These are phyloP conservation scores for Morpho helenor DNA, from an alignment of 2,888 invertebrate genomes.

Conservation along the genomic window DNA sequence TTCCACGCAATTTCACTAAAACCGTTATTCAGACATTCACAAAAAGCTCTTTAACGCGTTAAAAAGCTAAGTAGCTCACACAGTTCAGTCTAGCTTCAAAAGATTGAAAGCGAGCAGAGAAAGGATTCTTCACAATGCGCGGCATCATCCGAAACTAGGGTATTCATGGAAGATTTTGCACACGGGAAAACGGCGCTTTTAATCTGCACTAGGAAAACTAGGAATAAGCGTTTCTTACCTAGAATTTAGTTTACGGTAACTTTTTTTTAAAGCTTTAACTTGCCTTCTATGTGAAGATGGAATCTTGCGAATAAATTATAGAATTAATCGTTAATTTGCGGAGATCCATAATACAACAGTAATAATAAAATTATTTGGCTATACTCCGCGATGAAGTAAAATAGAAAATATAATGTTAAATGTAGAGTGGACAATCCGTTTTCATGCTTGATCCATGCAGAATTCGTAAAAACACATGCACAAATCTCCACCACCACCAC, in stretches of 20 bases:
- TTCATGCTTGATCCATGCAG: too few species aligned
- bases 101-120: constrained; percentile 8
- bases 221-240: constrained; percentile 5
- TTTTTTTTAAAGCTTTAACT: background rate
- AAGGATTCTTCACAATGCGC: constrained; percentile 9
- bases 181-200: constrained; percentile 4
- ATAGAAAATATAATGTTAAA: too few species aligned
- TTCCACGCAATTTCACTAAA: background rate
- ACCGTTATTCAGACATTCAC: background rate
- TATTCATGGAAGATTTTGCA: constrained; percentile 10
- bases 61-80: constrained; percentile 12
- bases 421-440: too few species aligned
- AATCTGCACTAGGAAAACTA: constrained; percentile 5
- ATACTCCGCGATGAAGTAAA: too few species aligned
- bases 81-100: constrained; percentile 4
- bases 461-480: too few species aligned
- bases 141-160: constrained; percentile 5
- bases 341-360: too few species aligned
- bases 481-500: too few species aligned
- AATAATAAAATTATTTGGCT: too few species aligned
- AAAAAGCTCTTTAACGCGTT: constrained; percentile 6
- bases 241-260: constrained; percentile 6
- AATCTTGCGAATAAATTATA: too few species aligned
- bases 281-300: too few species aligned
- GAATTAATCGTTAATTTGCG: too few species aligned